Base-by-base conservation (phyloP, 2,113 vertebrate species). In the Antigone vipio region DNA sequence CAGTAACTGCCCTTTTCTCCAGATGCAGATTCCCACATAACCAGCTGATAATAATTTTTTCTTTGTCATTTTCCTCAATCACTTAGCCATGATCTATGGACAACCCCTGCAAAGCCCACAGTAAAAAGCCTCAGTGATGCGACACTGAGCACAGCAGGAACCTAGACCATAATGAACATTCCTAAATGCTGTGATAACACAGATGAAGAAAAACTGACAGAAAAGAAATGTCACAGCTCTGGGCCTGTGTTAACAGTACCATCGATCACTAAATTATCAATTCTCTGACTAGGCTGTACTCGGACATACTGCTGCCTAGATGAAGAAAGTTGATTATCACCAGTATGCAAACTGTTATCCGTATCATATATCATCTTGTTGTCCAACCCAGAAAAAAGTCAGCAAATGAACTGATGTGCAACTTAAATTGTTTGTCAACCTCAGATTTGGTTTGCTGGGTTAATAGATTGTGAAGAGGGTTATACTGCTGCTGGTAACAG, bases 271-370 rank as follows among this genome's bases (percentile, higher is more conserved):
- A 42, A 22, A 44, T 64, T 32, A 53, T 19, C 52, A 81, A 3
- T n/a, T 82, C 56, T 52, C 73, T 64, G 22, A 10, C n/a, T 18
- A 56, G 35, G n/a, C 15, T 71, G 27, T 55, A 64, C 60, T 87
- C 5, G 0, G 35, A 40, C 0, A 0, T 24, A 18, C 30, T 44
- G n/a, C 49, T 71, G 44, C 8, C 34, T 53, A 72, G 9, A 30
- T 10, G 18, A 56, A 84, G 29, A 59, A 91, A 78, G 67, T 10
- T 80, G 12, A 69, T 30, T 23, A 76, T 32, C 38, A 55, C 11
- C 55, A 69, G 47, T 12, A 60, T 8, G 11, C 47, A 89, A 89
- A 89, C 49, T 52, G 18, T 45, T 50, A 72, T 6, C 38, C 3
- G 0, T 26, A 45, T 27, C 29, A 8, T 15, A 38, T 5, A 24